phyloP scores from a whole-genome alignment of 2,113 vertebrate genomes.

The Mystacornis crossleyi region DNA sequence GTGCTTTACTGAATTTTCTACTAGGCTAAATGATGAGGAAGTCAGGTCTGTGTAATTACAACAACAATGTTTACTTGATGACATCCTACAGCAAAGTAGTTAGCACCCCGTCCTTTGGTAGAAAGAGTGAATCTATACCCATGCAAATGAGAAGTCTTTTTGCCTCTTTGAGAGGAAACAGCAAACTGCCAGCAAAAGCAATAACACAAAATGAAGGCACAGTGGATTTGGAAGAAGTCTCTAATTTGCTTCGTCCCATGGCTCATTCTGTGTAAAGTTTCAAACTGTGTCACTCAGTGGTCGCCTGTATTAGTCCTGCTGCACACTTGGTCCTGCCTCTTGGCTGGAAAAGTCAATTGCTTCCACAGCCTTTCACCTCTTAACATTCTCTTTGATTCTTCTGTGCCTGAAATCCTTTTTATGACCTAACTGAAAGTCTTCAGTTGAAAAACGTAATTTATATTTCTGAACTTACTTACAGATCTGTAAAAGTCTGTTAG shows the following conservation, averaged over 20 bases:
- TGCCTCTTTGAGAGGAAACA: background rate
- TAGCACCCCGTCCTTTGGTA: background rate
- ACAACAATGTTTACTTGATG: background rate
- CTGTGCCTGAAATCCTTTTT: background rate
- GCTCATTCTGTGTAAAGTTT: background rate
- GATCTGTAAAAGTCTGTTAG: background rate
- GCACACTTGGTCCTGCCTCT: background rate
- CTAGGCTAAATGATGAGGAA: background rate
- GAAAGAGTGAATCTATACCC: background rate
- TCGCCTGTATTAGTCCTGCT: background rate
- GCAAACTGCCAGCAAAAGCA: background rate
- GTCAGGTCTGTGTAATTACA: background rate
- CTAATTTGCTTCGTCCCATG: background rate
- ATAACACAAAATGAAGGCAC: background rate
- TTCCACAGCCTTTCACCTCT: background rate
- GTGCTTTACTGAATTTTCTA: background rate
- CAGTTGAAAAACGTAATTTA: background rate
- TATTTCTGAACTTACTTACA: background rate
- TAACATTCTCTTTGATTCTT: background rate
- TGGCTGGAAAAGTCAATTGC: background rate
- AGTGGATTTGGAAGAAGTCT: background rate
- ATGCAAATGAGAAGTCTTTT: background rate
- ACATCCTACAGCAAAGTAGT: background rate
- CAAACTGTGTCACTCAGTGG: rapidly evolving
- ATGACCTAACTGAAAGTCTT: background rate